phyloP scores from a whole-genome alignment of 2,888 invertebrate genomes.

The Parnassius smintheus region DNA sequence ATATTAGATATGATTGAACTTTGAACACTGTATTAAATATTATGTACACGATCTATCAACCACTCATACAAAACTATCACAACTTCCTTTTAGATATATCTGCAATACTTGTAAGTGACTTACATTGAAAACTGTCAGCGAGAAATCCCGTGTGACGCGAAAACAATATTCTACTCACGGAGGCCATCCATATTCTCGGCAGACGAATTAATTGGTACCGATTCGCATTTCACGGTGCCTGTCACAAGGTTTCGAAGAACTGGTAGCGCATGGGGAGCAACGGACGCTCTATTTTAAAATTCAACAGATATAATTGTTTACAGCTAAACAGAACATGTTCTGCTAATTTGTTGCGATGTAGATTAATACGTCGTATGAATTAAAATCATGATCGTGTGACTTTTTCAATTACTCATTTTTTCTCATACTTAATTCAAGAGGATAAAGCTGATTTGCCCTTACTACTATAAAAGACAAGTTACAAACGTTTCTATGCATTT shows the following conservation, averaged over 20 bases:
- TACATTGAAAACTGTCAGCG: conserved; percentile 6
- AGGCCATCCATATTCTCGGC: conserved; percentile 13
- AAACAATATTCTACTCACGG: conserved; percentile 18
- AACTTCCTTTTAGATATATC: conserved; percentile 3
- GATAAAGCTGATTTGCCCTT: too few relatives aligned
- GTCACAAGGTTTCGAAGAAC: conserved; percentile 5
- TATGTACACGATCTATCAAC: too few relatives aligned
- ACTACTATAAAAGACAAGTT: too few relatives aligned
- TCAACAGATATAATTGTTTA: conserved; percentile 16
- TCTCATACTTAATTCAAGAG: too few relatives aligned
- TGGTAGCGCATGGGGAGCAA: background rate
- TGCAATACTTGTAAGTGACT: background rate
- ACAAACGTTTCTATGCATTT: too few relatives aligned
- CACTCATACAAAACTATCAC: background rate
- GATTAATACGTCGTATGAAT: conserved; percentile 16
- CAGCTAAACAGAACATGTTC: conserved; percentile 15
- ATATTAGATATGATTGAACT: too few relatives aligned
- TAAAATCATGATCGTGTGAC: conserved; percentile 10
- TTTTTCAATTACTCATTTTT: background rate
- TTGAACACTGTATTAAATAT: too few relatives aligned
- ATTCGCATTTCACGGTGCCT: conserved; percentile 10
- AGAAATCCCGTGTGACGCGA: conserved; percentile 14
- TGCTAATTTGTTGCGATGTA: conserved; percentile 17
- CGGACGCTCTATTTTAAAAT: conserved; percentile 11
- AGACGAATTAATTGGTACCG: conserved; percentile 20